Conservation (phyloP, 2,113 vertebrate species). For the Sinocyclocheilus rhinocerous region DNA sequence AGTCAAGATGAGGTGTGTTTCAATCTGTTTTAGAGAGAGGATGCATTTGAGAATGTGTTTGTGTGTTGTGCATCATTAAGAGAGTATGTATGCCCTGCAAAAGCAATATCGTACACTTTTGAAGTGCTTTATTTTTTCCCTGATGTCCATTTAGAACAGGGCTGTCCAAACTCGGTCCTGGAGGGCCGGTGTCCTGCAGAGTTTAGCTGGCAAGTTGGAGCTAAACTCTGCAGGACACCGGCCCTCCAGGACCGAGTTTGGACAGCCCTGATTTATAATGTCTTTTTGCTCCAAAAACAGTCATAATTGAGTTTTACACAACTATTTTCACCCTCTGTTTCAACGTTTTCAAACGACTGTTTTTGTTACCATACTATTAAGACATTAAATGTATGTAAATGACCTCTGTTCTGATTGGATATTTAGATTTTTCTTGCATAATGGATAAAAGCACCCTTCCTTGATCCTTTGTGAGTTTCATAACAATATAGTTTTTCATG, state of each 20-base stretch:
- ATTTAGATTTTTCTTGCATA: neutral
- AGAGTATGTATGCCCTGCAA: neutral
- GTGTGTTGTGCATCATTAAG: neutral
- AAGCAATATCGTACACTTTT: neutral
- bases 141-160: neutral
- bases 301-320: neutral
- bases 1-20: constrained; percentile 64
- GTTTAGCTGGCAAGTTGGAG: no score
- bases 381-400: neutral
- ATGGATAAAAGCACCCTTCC: neutral
- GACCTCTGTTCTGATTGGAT: neutral
- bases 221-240: no score
- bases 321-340: neutral
- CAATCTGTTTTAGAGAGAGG: constrained; percentile 49
- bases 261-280: no score
- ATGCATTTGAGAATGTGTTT: constrained; percentile 33
- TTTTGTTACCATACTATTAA: neutral
- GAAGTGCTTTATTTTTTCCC: neutral
- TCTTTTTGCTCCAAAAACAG: neutral
- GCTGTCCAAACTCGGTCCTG: no score
- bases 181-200: no score
- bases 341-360: neutral
- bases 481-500: neutral
- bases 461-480: neutral
- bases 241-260: no score